Evolutionary conservation across 2,797 vertebrate species (phyloP).

Genomic region (Tympanoctomys barrerae): DNA sequence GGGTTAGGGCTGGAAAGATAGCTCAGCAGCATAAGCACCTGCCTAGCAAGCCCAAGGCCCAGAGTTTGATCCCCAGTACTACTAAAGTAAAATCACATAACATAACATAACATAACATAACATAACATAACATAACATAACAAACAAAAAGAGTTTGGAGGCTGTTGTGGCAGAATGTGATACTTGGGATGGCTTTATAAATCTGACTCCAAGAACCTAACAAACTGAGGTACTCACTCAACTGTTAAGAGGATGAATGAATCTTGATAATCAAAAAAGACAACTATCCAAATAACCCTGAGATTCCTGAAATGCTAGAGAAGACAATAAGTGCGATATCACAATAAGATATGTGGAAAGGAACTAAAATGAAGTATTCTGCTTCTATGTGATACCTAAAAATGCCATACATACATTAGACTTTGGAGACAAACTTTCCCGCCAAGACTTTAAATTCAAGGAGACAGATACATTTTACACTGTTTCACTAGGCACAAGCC

Average conservation of each 20-base stretch:
- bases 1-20: neutral
- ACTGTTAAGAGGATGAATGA: neutral
- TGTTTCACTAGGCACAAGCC: slow-evolving; percentile 39
- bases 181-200: neutral
- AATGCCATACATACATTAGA: neutral
- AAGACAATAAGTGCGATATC: neutral
- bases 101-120: too few relatives aligned
- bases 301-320: neutral
- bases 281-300: neutral
- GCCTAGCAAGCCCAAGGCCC: too few relatives aligned
- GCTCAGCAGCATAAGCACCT: too few relatives aligned
- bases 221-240: neutral
- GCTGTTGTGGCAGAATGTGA: neutral
- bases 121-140: too few relatives aligned
- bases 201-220: neutral
- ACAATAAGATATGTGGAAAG: neutral
- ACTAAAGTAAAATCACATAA: too few relatives aligned
- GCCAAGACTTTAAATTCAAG: slow-evolving; percentile 55
- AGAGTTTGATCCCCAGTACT: too few relatives aligned
- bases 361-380: slow-evolving; percentile 33
- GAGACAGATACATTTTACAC: slow-evolving; percentile 53
- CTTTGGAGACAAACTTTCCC: slow-evolving; percentile 21
- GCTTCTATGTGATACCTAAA: neutral
- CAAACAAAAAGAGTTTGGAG: neutral
- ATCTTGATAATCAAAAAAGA: slow-evolving; percentile 17